Evolutionary conservation across 1,140 invertebrate genomes (phyloP).

Genomic region (Phortica variegata): DNA sequence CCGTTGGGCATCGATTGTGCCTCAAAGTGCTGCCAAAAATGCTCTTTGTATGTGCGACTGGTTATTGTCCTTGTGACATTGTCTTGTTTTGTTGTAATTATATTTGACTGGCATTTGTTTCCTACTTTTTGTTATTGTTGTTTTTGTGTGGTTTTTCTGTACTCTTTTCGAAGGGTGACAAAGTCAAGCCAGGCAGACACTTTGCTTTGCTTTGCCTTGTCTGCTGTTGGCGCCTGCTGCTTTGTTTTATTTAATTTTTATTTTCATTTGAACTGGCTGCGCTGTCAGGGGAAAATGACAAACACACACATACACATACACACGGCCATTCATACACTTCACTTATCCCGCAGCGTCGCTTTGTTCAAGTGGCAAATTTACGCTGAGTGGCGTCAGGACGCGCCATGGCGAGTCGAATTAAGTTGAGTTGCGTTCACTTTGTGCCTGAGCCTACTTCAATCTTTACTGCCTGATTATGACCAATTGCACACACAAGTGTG

Average conservation of each 20-base stretch:
- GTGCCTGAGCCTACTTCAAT: no score
- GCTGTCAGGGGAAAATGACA: constrained; percentile 6
- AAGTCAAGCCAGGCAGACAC: constrained; percentile 44
- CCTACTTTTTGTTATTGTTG: constrained; percentile 16
- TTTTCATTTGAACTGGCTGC: constrained; percentile 29
- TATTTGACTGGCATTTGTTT: constrained; percentile 45
- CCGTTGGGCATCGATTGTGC: no score
- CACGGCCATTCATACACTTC: not conserved
- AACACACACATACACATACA: not conserved
- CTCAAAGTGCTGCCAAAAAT: not conserved
- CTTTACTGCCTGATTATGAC: constrained; percentile 15
- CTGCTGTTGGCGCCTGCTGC: not conserved
- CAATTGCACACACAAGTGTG: constrained; percentile 41
- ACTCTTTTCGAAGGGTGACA: not conserved
- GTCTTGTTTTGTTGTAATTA: constrained; percentile 50
- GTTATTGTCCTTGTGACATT: constrained; percentile 24
- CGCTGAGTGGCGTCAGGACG: constrained; percentile 24
- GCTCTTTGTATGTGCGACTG: constrained; percentile 17
- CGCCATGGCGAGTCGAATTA: no score
- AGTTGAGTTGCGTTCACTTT: no score
- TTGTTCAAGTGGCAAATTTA: constrained; percentile 42
- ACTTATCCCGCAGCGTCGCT: constrained; percentile 15
- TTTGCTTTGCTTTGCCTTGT: constrained; percentile 7
- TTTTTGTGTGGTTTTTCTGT: constrained; percentile 18
- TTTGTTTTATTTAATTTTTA: constrained; percentile 40